A percentile compares a stretch with the other conserved stretches of the same genome.
These are phyloP conservation scores for Tipula confusa DNA, from an alignment of 2,888 invertebrate species.

Conservation along the genomic window DNA sequence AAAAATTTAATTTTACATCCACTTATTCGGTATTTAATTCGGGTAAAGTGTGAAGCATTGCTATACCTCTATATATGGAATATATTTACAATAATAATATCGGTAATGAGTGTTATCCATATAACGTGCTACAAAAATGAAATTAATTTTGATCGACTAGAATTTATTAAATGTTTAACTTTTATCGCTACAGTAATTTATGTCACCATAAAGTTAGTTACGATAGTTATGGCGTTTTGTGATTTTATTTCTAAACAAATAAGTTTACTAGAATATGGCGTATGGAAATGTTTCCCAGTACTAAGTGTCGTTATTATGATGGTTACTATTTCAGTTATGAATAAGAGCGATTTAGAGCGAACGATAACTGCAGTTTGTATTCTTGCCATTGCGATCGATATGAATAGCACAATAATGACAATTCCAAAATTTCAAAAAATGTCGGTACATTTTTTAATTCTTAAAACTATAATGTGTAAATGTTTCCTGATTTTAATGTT, in stretches of 20 bases:
- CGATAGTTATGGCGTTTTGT: too few relatives aligned
- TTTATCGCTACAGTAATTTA: neutral
- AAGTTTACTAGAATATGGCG: neutral
- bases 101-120: neutral
- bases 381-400: constrained; percentile 69
- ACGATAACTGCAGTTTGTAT: constrained; percentile 66
- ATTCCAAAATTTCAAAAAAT: constrained; percentile 60
- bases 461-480: constrained; percentile 72
- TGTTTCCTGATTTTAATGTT: constrained; percentile 74
- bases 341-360: neutral
- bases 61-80: neutral
- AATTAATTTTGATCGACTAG: neutral
- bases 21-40: constrained; percentile 71
- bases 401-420: constrained; percentile 73
- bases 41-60: constrained; percentile 67
- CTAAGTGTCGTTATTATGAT: constrained; percentile 52
- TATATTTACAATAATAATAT: neutral
- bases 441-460: constrained; percentile 78
- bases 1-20: constrained; percentile 71
- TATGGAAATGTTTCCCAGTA: constrained; percentile 46
- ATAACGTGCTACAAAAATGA: neutral
- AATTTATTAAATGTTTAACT: neutral
- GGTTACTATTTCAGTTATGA: too few relatives aligned
- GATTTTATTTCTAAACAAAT: too few relatives aligned
- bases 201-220: neutral